These are phyloP conservation scores for Desmophyllum pertusum DNA, from an alignment of 92 coral and sea anemone genomes.

Conservation along the genomic window DNA sequence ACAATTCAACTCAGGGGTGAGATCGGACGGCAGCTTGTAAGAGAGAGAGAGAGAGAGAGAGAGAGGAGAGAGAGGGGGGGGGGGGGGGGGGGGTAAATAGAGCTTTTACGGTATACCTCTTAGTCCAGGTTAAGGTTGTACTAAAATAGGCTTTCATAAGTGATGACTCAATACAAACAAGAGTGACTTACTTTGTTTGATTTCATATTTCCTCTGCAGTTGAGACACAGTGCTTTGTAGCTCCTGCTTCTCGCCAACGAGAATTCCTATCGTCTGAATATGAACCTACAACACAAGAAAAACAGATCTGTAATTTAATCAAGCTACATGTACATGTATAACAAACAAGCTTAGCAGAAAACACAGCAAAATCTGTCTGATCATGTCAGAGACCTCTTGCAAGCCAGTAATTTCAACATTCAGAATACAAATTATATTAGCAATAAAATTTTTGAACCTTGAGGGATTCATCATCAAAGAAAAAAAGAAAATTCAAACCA, in stretches of 20 bases:
- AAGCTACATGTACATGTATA: no score
- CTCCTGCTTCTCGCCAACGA: conserved; percentile 97
- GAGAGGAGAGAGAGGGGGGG: no score
- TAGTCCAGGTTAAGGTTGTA: no score
- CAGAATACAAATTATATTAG: not conserved
- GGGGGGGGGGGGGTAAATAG: no score
- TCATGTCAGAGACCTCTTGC: not conserved
- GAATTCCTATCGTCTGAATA: conserved; percentile 96
- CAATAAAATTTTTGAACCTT: not conserved
- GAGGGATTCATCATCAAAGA: not conserved
- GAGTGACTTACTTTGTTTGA: conserved; percentile 89
- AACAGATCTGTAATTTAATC: not conserved
- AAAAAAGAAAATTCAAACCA: not conserved
- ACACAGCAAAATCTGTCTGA: not conserved
- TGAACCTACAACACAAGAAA: conserved; percentile 76
- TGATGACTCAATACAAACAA: not conserved
- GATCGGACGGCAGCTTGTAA: no score
- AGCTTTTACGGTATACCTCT: no score
- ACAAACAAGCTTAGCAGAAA: not conserved
- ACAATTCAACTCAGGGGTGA: no score
- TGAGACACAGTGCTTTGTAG: conserved; percentile 86
- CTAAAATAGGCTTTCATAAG: no score
- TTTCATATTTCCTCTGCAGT: conserved; percentile 87
- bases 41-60: no score
- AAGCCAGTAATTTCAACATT: not conserved